Base-by-base conservation (phyloP, 2,113 vertebrate genomes). In the Panthera leo region DNA sequence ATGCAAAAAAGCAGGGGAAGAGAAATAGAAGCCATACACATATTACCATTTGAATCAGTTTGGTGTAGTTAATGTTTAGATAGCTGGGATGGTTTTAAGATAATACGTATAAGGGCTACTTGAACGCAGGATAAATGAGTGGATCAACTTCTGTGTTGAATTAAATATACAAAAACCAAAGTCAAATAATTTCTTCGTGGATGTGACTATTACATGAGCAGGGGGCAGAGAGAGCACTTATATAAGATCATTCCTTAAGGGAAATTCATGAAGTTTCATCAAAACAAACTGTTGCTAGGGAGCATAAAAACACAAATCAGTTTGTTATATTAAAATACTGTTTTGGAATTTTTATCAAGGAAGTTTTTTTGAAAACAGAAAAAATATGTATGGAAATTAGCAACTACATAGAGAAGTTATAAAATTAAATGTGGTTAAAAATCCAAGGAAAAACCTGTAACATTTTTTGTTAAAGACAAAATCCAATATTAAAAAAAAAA, bases 81-180 rank as follows among this genome's bases (percentile, higher is more conserved):
- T 15, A 75, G 14, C 14, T n/a, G 84, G 73, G 25, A 71, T n/a
- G 21, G 73, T 4, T 89, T 65, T 73, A 79, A 83, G 65, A 76
- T 7, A 42, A 36, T 53, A 25, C 2, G 58, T 58, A 13, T 68
- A 75, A 58, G n/a, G n/a, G 65, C 25, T 63, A 58, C 16, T 51
- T 93, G 36, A 93, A 27, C 14, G 39, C 5, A 89, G n/a, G 34
- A 78, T 10, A 93, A 91, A 91, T 61, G 3, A 93, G 23, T 58
- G 5, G 67, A 94, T 45, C 61, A 75, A 71, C 85, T 89, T 86
- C 89, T 79, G 89, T 84, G 42, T 89, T 61, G 31, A 85, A 80
- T 13, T 51, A 58, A 96, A 91, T 83, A 95, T 78, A 55, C 36
- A 95, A 91, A 91, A 83, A 88, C 86, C 55, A 94, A 94, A 67